Base-by-base conservation (phyloP, 2,888 invertebrate genomes). In the Troglohyphantes excavatus region DNA sequence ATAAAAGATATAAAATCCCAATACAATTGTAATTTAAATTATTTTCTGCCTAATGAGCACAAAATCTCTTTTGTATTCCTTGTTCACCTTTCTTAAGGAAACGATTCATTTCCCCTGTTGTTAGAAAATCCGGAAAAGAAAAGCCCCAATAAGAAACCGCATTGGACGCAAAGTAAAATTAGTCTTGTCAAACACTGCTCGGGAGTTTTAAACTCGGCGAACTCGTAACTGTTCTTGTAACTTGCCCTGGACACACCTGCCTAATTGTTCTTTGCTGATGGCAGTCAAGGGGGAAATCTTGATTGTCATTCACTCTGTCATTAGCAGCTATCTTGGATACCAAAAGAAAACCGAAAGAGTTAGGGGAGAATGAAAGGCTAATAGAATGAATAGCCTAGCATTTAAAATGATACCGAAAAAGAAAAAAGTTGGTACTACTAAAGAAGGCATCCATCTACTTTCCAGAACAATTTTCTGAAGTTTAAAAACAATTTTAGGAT, bases 131-230 rank as follows among this genome's bases (percentile, higher is more conserved):
- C 33, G 19, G 39, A 65, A 78, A 78, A 78, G 78, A 78, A 78
- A 78, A 33, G 11, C 6, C 39, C 63, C 43, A 78, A 63, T 78
- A 78, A 78, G 78, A 78, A 78, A 78, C 61, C 65, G 65, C 78
- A 43, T 70, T 26, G 19, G 72, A 82, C 21, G 70, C 68, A 23
- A 82, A 59, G 82, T 59, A 59, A 82, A 82, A 82, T 82, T 82
- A 70, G 68, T 70, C 82, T 61, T 82, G 82, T 82, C 82, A 82
- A 82, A 82, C 70, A 72, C 61, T 82, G 53, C 81, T 27, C 21
- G 43, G 26, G 63, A 43, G 68, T 70, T 70, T 39, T 70, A 82
- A 82, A 82, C 82, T 82, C 59, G 53, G 27, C 59, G 68, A 82
- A 82, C 70, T 82, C 68, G 59, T 39, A 70, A 82, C 68, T 82